phyloP scores from a whole-genome alignment of 2,113 vertebrate genomes.

The Mellivora capensis region DNA sequence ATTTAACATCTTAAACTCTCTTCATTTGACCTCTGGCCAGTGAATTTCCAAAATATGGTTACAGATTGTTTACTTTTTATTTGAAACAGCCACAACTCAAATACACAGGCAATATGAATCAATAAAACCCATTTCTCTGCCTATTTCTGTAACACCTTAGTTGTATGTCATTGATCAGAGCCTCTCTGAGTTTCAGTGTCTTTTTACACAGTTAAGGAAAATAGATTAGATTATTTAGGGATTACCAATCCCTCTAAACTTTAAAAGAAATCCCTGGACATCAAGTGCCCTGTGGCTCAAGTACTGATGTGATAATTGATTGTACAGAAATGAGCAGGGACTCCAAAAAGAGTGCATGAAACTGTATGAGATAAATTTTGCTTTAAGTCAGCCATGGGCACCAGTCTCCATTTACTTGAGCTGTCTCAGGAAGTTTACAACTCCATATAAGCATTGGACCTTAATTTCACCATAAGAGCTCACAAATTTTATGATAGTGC shows the following conservation, averaged over 20 bases:
- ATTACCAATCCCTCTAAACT: background rate
- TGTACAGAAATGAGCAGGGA: background rate
- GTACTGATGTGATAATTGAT: background rate
- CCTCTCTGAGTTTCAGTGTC: background rate
- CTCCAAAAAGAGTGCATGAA: background rate
- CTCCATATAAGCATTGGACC: background rate
- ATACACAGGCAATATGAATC: background rate
- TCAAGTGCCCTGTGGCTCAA: background rate
- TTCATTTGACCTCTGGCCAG: background rate
- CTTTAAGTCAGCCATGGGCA: background rate
- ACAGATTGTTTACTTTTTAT: background rate
- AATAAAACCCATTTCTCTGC: background rate
- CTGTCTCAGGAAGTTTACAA: background rate
- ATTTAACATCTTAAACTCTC: background rate
- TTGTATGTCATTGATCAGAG: background rate
- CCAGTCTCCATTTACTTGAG: background rate
- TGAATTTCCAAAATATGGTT: background rate
- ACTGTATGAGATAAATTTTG: background rate
- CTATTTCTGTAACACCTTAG: background rate
- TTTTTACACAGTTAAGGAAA: background rate
- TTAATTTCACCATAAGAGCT: slow-evolving; percentile 29
- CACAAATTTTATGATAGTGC: background rate
- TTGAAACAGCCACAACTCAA: background rate
- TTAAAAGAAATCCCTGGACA: background rate
- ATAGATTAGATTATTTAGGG: background rate